These are phyloP conservation scores for Tubulanus polymorphus DNA, from an alignment of 2,888 invertebrate genomes.

Conservation along the genomic window DNA sequence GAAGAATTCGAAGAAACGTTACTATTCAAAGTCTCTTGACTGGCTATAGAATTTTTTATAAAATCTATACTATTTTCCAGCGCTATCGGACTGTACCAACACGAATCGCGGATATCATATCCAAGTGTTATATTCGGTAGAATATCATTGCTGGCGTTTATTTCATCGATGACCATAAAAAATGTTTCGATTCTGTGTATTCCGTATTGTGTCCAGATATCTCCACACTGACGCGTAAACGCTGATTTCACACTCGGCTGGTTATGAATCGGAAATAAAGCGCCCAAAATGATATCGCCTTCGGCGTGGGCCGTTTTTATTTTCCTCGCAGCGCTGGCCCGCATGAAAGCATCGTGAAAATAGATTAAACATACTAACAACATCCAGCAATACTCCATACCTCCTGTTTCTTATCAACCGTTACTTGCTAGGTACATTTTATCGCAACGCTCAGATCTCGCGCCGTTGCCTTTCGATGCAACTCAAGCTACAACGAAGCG, in stretches of 20 bases:
- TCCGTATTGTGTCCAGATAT: slow-evolving; percentile 70
- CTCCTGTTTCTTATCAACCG: too few species aligned
- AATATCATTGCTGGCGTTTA: slow-evolving; percentile 62
- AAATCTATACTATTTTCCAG: slow-evolving; percentile 74
- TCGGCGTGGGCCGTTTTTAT: slow-evolving; percentile 43
- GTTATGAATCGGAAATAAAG: slow-evolving; percentile 59
- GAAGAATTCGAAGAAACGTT: slow-evolving; percentile 12
- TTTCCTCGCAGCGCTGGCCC: too few species aligned
- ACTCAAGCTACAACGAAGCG: too few species aligned
- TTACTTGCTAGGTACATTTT: too few species aligned
- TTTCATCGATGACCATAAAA: slow-evolving; percentile 43
- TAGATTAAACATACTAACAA: too few species aligned
- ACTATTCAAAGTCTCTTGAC: slow-evolving; percentile 15
- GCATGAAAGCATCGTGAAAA: too few species aligned
- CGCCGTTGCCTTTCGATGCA: too few species aligned
- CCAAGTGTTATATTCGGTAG: slow-evolving; percentile 62
- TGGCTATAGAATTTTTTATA: slow-evolving; percentile 62
- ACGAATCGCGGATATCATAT: slow-evolving; percentile 73
- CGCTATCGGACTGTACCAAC: slow-evolving; percentile 77
- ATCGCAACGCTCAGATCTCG: too few species aligned
- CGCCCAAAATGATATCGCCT: slow-evolving; percentile 62
- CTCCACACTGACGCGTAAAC: slow-evolving; percentile 58
- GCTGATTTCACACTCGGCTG: slow-evolving; percentile 49
- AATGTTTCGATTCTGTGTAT: slow-evolving; percentile 67
- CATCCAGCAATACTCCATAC: too few species aligned